phyloP scores from a whole-genome alignment of 1,140 invertebrate species.

The Heliothis virescens region DNA sequence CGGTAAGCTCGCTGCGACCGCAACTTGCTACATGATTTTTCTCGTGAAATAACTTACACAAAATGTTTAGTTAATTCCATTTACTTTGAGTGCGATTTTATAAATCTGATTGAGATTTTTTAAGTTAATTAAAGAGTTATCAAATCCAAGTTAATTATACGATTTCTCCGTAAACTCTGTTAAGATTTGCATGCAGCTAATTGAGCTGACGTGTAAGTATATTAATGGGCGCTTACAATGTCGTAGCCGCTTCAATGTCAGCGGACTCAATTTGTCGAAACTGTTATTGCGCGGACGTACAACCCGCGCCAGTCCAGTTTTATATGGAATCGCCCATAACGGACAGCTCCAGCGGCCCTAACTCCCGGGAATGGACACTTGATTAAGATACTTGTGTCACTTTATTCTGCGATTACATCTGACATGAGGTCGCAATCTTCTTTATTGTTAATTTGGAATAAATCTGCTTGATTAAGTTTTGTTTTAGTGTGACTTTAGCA shows the following conservation, averaged over 20 bases:
- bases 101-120: neutral
- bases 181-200: slow-evolving; percentile 43
- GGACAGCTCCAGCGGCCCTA: slow-evolving; percentile 70
- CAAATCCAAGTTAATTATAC: neutral
- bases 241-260: slow-evolving; percentile 74
- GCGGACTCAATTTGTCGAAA: slow-evolving; percentile 82
- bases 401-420: slow-evolving; percentile 81
- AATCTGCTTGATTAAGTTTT: slow-evolving; percentile 69
- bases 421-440: slow-evolving; percentile 74
- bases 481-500: slow-evolving; percentile 10
- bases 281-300: slow-evolving; percentile 78
- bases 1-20: slow-evolving; percentile 69
- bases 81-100: slow-evolving; percentile 10
- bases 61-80: slow-evolving; percentile 44
- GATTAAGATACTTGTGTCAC: slow-evolving; percentile 82
- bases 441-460: slow-evolving; percentile 80
- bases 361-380: slow-evolving; percentile 79
- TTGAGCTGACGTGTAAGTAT: slow-evolving; percentile 41
- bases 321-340: slow-evolving; percentile 79
- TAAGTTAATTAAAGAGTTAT: neutral
- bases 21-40: slow-evolving; percentile 70
- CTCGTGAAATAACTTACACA: slow-evolving; percentile 61
- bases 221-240: slow-evolving; percentile 55
- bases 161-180: neutral
- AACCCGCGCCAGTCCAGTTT: slow-evolving; percentile 71